Conservation (phyloP, 2,888 invertebrate species). For the Endomychus coccineus region DNA sequence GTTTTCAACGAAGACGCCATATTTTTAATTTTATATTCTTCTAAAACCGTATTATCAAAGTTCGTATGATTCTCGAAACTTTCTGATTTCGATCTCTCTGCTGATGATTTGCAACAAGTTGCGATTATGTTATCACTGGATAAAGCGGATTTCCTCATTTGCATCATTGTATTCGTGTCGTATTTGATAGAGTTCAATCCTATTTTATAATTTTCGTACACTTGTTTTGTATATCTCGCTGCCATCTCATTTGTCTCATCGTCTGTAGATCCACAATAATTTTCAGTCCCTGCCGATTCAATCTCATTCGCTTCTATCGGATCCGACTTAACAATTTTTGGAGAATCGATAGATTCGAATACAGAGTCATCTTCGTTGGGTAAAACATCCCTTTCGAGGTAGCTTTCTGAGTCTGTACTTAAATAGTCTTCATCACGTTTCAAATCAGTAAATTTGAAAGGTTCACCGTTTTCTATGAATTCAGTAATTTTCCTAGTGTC, state of each 20-base stretch:
- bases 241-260: conserved; percentile 40
- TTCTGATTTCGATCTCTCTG: conserved; percentile 27
- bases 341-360: conserved; percentile 17
- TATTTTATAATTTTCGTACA: conserved; percentile 38
- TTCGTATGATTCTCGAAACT: conserved; percentile 29
- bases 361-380: conserved; percentile 40
- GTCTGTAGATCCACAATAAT: conserved; percentile 34
- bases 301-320: conserved; percentile 6
- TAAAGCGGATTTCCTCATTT: conserved; percentile 34
- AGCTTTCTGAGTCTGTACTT: conserved; percentile 40
- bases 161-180: conserved; percentile 40
- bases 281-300: conserved; percentile 11
- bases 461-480: conserved; percentile 21
- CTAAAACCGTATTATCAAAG: conserved; percentile 43
- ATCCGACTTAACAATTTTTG: conserved; percentile 2
- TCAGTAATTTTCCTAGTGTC: too few relatives aligned
- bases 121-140: conserved; percentile 33
- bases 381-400: conserved; percentile 38
- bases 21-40: conserved; percentile 46
- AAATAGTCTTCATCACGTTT: conserved; percentile 42
- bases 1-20: conserved; percentile 38
- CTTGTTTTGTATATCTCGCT: conserved; percentile 30
- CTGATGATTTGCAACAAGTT: conserved; percentile 17
- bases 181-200: conserved; percentile 37
- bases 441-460: conserved; percentile 53